Evolutionary conservation across 2,797 vertebrate genomes (phyloP), one percentile per base, ranked within the genome.

Genomic region (Apogon talboti): DNA sequence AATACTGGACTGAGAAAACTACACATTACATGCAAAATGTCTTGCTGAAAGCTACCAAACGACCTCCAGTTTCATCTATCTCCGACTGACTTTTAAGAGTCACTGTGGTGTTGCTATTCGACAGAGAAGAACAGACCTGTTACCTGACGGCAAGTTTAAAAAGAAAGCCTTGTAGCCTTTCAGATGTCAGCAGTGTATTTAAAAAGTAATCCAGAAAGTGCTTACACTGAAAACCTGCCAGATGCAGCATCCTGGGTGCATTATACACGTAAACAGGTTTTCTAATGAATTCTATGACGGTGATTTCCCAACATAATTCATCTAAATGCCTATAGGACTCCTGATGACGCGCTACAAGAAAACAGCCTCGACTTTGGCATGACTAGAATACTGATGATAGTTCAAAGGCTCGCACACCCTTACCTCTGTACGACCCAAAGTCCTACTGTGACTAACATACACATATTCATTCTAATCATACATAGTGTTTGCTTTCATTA

Each of bases 341-440:
- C 10, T n/a, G 10, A 11, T 40, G 41, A 70, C 2, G 10, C 61
- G 28, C 18, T 47, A 14, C 42, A 73, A 59, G 35, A 53, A 60
- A 62, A 24, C 45, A 67, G 54, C 51, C 15, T 10, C 2, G 6
- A 53, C 56, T 63, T 43, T 15, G 30, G 38, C 43, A 33, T 13
- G 56, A 30, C 6, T 58, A 53, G 75, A 79, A 85, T 79, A 70
- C 3, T 24, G 79, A 84, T 28, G 5, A 15, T 10, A 66, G 49
- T 76, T 83, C 60, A 78, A 81, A 81, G 60, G 1, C 10, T 41
- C 3, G 1, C 19, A 24, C 24, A 7, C 40, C 50, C 0, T 42
- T 51, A 59, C 18, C 41, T 69, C 53, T 43, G 44, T 9, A 51
- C 16, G 52, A 33, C 55, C 42, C 47, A 6, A 2, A 60, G 61